phyloP scores from a whole-genome alignment of 2,888 invertebrate species.

The Agrochola litura region DNA sequence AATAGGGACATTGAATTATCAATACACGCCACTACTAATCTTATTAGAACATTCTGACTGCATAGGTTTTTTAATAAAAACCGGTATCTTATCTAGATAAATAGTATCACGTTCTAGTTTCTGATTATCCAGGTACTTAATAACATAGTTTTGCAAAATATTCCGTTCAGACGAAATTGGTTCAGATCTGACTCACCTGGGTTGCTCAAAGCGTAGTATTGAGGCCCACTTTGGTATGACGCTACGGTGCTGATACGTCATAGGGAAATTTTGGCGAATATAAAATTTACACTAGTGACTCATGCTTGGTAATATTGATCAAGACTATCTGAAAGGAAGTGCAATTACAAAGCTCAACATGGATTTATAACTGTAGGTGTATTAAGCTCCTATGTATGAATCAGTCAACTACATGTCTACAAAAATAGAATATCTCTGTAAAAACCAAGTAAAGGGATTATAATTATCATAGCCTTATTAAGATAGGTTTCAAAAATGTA shows the following conservation, averaged over 20 bases:
- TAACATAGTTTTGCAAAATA: conserved; percentile 34
- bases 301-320: conserved; percentile 5
- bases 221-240: conserved; percentile 24
- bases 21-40: conserved; percentile 10
- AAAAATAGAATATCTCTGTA: conserved; percentile 1
- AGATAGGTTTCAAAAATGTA: not conserved
- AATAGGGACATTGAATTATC: not conserved
- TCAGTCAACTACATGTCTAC: not conserved
- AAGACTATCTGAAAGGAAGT: not conserved
- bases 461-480: not conserved
- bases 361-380: not conserved
- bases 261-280: conserved; percentile 7
- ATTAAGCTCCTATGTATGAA: not conserved
- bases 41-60: conserved; percentile 19
- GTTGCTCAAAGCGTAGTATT: conserved; percentile 10
- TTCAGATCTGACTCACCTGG: conserved; percentile 48
- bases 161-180: conserved; percentile 44
- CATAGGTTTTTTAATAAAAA: conserved; percentile 30
- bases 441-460: not conserved
- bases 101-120: conserved; percentile 32
- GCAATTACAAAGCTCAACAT: not conserved
- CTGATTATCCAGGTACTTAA: conserved; percentile 8
- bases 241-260: conserved; percentile 27
- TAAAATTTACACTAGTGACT: not conserved
- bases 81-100: conserved; percentile 55